Evolutionary conservation across 2,113 vertebrate species (phyloP).

Genomic region (Fulmarus glacialis): DNA sequence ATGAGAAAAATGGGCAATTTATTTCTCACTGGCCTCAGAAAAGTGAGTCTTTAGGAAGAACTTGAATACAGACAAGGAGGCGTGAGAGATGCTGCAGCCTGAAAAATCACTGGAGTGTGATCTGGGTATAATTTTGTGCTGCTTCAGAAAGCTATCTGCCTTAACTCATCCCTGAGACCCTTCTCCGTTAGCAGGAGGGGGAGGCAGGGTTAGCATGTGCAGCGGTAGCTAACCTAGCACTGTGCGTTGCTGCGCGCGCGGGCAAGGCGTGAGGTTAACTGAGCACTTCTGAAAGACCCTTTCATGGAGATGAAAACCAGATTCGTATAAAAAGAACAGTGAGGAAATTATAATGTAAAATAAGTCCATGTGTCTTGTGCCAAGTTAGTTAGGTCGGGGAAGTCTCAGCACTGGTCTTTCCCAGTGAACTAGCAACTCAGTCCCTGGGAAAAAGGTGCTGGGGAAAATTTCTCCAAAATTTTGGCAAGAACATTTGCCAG

Average conservation of each 20-base stretch:
- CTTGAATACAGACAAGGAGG: not conserved
- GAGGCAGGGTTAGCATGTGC: not conserved
- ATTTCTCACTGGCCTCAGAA: not conserved
- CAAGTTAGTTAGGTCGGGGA: not conserved
- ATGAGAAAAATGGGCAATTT: not conserved
- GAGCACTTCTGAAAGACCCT: not conserved
- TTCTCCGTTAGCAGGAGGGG: not conserved
- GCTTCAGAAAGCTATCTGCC: not conserved
- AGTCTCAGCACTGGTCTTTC: not conserved
- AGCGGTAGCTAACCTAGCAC: not conserved
- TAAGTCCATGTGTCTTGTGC: not conserved
- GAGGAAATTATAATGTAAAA: not conserved
- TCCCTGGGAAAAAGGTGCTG: not conserved
- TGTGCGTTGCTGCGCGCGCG: accelerated
- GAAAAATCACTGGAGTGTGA: not conserved
- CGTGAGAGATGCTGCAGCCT: not conserved
- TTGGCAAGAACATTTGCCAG: not conserved
- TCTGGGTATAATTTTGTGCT: not conserved
- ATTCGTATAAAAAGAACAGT: not conserved
- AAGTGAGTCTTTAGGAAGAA: not conserved
- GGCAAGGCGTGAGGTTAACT: not conserved
- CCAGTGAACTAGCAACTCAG: not conserved
- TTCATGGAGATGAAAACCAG: not conserved
- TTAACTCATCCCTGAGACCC: not conserved
- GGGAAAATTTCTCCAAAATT: not conserved